These are phyloP conservation scores for Arenaria interpres DNA, from an alignment of 2,113 vertebrate species.

Conservation along the genomic window DNA sequence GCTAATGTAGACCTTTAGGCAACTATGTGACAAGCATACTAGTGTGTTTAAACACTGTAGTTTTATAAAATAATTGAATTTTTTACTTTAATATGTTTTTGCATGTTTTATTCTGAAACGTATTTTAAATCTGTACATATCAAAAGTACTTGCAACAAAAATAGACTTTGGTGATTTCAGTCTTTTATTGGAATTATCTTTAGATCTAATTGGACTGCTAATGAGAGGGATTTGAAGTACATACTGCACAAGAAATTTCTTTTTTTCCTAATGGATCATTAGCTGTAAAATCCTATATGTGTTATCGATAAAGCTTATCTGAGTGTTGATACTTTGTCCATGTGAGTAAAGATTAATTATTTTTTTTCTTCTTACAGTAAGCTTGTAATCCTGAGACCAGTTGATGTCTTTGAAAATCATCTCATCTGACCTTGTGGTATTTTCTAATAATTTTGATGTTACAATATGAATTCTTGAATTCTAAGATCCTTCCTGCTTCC, in stretches of 20 bases:
- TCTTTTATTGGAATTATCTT: background rate
- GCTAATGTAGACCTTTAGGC: background rate
- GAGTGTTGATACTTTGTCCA: background rate
- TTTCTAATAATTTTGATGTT: background rate
- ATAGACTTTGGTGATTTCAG: background rate
- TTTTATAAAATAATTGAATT: background rate
- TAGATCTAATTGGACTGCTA: background rate
- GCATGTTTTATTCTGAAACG: background rate
- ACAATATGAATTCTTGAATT: background rate
- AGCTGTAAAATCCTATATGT: background rate
- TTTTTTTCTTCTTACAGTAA: constrained; percentile 13
- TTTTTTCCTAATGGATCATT: background rate
- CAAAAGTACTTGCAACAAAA: background rate
- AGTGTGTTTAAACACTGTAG: background rate
- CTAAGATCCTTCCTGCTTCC: background rate
- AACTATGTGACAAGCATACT: too few relatives aligned
- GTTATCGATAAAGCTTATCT: background rate
- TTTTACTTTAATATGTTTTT: background rate
- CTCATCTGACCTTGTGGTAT: background rate
- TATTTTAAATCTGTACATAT: background rate
- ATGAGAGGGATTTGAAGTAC: background rate
- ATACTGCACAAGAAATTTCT: background rate
- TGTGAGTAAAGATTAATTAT: background rate
- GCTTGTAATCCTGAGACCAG: background rate
- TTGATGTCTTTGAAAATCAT: constrained; percentile 15